phyloP scores from a whole-genome alignment of 1,140 invertebrate species.

The Drosophila rhopaloa region DNA sequence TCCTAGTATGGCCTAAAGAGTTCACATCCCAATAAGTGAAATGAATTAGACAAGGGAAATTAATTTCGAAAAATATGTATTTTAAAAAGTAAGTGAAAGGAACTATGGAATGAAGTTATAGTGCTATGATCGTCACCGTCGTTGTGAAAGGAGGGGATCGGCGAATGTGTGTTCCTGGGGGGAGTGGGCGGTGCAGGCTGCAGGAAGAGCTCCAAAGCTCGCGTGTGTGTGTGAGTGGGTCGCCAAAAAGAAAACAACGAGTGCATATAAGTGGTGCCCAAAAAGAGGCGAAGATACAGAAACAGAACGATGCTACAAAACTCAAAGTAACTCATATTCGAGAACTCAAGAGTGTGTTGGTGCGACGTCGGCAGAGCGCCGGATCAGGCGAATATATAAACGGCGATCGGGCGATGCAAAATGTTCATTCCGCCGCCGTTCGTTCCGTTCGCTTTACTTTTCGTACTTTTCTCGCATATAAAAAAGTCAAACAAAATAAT shows the following conservation, averaged over 20 bases:
- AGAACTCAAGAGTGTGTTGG: conserved; percentile 14
- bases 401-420: conserved; percentile 80
- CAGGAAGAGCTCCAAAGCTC: conserved; percentile 51
- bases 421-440: conserved; percentile 72
- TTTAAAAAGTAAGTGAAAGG: background rate
- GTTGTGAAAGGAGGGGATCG: conserved; percentile 3
- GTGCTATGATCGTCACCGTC: conserved; percentile 3
- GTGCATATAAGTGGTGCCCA: conserved; percentile 26
- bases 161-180: background rate
- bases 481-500: conserved; percentile 80
- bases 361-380: conserved; percentile 33
- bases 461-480: conserved; percentile 56
- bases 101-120: too few relatives aligned
- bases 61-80: background rate
- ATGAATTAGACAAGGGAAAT: too few relatives aligned
- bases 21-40: too few relatives aligned
- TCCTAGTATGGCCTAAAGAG: too few relatives aligned
- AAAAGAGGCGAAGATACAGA: conserved; percentile 52
- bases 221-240: conserved; percentile 52
- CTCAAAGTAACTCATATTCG: conserved; percentile 70
- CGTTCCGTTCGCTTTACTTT: conserved; percentile 69
- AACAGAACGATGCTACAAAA: conserved; percentile 62
- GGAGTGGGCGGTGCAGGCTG: conserved; percentile 57
- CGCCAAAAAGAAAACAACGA: conserved; percentile 51
- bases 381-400: conserved; percentile 68